Conservation (phyloP, 2,888 invertebrate genomes). For the Rhagium mordax region DNA sequence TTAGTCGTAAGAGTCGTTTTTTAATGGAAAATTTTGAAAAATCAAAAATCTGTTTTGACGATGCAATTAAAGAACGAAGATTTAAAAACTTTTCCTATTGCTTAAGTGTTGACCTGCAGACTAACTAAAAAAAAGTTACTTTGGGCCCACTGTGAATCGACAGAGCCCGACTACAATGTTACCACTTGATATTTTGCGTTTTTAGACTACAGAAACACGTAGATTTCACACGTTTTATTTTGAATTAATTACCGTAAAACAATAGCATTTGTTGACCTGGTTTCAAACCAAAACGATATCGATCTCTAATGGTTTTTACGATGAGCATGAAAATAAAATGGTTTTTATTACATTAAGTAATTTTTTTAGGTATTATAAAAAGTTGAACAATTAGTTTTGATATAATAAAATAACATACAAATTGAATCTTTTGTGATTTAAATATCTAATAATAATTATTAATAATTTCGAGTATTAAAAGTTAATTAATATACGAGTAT, state of each 20-base stretch:
- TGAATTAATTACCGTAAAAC: neutral
- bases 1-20: too few relatives aligned
- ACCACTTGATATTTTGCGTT: neutral
- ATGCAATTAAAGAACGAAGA: too few relatives aligned
- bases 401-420: neutral
- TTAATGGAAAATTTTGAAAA: too few relatives aligned
- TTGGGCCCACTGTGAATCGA: too few relatives aligned
- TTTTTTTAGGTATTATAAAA: neutral
- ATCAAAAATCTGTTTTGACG: too few relatives aligned
- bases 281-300: neutral
- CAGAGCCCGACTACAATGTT: too few relatives aligned
- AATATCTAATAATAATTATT: neutral
- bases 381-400: neutral
- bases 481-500: neutral
- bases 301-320: neutral
- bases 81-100: too few relatives aligned
- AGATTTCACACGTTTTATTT: neutral
- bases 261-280: slow-evolving; percentile 2
- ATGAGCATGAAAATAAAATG: neutral
- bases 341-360: neutral
- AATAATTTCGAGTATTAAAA: neutral
- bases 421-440: neutral
- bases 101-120: too few relatives aligned
- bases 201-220: neutral
- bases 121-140: too few relatives aligned